Evolutionary conservation across 2,113 vertebrate species (phyloP).

Genomic region (Argyrosomus japonicus): DNA sequence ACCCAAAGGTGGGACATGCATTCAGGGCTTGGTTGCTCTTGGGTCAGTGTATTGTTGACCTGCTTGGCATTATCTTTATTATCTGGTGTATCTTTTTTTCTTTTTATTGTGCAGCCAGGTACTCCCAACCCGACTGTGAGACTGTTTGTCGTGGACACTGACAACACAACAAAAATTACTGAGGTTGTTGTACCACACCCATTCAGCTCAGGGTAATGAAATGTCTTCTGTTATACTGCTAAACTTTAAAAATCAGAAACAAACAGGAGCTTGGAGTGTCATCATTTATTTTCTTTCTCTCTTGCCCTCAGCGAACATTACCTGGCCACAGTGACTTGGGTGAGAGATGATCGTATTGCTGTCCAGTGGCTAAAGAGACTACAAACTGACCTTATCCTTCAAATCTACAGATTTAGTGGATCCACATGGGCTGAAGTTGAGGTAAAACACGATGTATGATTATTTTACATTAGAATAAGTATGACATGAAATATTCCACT

Average conservation of each 20-base stretch:
- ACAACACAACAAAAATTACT: conserved; percentile 66
- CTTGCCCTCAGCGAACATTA: conserved; percentile 90
- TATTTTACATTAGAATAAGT: background rate
- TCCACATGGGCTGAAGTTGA: conserved; percentile 57
- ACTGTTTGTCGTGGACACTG: conserved; percentile 88
- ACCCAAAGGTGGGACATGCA: conserved; percentile 90
- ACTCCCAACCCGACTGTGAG: conserved; percentile 91
- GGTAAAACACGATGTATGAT: conserved; percentile 56
- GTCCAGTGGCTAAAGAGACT: conserved; percentile 94
- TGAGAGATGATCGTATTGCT: conserved; percentile 86
- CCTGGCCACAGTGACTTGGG: conserved; percentile 93
- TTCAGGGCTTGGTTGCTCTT: background rate
- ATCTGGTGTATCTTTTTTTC: background rate
- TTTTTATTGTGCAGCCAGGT: conserved; percentile 87
- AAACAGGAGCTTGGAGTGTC: background rate
- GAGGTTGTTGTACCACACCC: conserved; percentile 86
- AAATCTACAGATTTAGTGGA: conserved; percentile 85
- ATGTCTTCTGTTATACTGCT: background rate
- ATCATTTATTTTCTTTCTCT: background rate
- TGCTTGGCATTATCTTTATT: background rate
- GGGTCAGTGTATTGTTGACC: background rate
- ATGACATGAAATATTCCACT: background rate
- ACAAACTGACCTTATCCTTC: conserved; percentile 90
- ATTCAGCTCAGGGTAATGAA: conserved; percentile 85
- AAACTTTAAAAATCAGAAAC: background rate